phyloP scores from a whole-genome alignment of 2,888 invertebrate species.

The Apamea sordens region DNA sequence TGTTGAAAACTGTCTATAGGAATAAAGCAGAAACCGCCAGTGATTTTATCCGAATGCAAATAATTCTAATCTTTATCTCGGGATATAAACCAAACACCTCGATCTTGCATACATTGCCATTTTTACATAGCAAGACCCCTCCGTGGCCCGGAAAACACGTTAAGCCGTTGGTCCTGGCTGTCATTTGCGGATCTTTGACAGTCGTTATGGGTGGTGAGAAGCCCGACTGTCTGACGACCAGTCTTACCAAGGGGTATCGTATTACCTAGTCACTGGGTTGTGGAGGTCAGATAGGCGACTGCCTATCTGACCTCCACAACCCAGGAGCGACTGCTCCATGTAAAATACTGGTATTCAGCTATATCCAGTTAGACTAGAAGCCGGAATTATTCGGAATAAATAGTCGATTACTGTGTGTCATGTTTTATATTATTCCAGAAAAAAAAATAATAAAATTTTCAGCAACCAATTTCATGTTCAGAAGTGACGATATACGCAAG shows the following conservation, averaged over 20 bases:
- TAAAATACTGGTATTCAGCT: no score
- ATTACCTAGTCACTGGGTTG: no score
- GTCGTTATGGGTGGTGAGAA: no score
- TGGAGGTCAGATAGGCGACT: no score
- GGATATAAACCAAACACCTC: background rate
- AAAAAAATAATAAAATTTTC: constrained; percentile 55
- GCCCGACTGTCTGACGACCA: no score
- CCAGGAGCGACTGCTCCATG: no score
- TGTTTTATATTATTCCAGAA: background rate
- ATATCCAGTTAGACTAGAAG: no score
- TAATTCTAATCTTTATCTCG: background rate
- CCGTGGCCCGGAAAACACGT: no score
- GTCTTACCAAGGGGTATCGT: no score
- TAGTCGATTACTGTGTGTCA: background rate
- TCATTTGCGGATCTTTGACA: no score
- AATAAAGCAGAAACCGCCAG: background rate
- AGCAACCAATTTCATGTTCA: constrained; percentile 84
- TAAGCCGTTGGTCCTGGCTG: no score
- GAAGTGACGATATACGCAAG: constrained; percentile 86
- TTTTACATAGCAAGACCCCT: background rate
- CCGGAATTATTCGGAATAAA: background rate
- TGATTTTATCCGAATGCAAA: background rate
- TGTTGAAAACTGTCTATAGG: background rate
- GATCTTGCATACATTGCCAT: background rate
- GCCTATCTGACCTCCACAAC: no score